These are phyloP conservation scores for Melanophora roralis DNA, from an alignment of 2,888 invertebrate species.

Conservation along the genomic window DNA sequence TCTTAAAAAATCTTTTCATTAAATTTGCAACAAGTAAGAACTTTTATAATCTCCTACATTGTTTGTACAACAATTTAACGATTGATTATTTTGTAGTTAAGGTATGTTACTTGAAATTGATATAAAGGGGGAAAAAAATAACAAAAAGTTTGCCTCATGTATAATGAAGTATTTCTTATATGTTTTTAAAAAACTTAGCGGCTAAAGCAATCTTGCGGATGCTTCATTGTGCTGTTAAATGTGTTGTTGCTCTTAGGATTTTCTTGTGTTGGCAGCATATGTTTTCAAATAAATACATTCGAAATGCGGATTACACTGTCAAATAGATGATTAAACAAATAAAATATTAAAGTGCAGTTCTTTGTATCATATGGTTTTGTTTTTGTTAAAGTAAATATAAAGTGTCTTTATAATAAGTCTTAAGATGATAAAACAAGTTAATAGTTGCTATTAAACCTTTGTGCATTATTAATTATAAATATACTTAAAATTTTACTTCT, in stretches of 20 bases:
- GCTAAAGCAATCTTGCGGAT: no score
- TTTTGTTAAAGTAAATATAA: background rate
- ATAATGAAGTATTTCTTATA: no score
- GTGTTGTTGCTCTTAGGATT: background rate
- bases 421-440: background rate
- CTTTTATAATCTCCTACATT: no score
- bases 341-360: background rate
- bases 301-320: conserved; percentile 36
- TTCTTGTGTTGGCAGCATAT: background rate
- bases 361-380: background rate
- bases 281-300: conserved; percentile 30
- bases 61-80: no score
- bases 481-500: background rate
- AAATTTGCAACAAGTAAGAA: no score
- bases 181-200: no score
- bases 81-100: no score
- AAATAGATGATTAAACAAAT: conserved; percentile 33
- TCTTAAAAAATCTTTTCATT: no score
- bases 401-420: background rate
- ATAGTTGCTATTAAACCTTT: background rate
- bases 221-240: no score
- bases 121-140: no score
- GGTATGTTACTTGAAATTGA: no score
- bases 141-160: no score
- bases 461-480: conserved; percentile 8